Percentiles rank a stretch among this genome's conserved stretches.
Evolutionary conservation across 2,888 invertebrate genomes (phyloP).

Genomic region (Torymus auratus): DNA sequence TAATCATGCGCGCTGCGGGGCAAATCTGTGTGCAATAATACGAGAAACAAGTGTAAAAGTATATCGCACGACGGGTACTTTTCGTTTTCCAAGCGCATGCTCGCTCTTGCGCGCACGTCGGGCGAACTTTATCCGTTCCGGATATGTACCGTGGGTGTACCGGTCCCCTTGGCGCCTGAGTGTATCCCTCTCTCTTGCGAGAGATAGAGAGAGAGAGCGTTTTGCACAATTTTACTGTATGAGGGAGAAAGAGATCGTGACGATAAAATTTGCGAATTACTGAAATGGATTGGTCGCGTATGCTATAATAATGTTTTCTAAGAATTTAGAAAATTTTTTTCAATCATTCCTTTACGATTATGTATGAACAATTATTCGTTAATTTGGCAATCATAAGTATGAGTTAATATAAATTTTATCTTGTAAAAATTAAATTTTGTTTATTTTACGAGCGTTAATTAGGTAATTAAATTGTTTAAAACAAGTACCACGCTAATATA

Average conservation of each 20-base stretch:
- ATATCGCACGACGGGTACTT: too few species aligned
- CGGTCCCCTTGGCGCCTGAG: slow-evolving; percentile 6
- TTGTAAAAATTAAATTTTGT: background rate
- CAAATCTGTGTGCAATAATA: background rate
- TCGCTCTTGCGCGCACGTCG: slow-evolving; percentile 1
- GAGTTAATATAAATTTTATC: too few species aligned
- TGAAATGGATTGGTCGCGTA: too few species aligned
- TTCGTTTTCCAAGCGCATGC: background rate
- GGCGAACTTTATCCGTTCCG: slow-evolving; percentile 2
- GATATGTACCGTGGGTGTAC: slow-evolving; percentile 29
- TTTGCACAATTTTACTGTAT: too few species aligned
- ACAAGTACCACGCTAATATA: slow-evolving; percentile 16
- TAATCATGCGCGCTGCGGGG: background rate
- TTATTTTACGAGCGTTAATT: slow-evolving; percentile 2
- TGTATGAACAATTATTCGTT: too few species aligned
- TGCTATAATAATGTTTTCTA: too few species aligned
- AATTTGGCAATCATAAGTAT: too few species aligned
- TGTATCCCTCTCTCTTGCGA: background rate
- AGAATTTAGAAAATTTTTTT: too few species aligned
- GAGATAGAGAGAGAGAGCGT: too few species aligned
- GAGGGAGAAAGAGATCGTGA: too few species aligned
- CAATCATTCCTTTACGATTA: too few species aligned
- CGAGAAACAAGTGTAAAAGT: slow-evolving; percentile 23
- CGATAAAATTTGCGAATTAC: too few species aligned
- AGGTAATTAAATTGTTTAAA: slow-evolving; percentile 16